Conservation (phyloP, 2,888 invertebrate species). For the Cephus rjabovi region DNA sequence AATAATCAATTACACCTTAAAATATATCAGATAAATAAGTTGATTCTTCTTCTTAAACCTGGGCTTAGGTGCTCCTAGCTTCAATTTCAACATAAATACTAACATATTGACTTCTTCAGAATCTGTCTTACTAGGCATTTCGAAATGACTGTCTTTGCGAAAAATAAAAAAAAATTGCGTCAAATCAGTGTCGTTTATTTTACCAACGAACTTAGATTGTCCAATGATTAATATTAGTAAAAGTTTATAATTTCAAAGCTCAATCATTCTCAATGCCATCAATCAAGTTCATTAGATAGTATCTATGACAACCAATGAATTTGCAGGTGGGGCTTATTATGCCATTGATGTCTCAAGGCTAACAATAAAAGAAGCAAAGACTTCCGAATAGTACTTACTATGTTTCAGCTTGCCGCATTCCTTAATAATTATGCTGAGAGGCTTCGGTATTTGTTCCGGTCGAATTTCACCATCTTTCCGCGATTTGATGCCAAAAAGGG, state of each 20-base stretch:
- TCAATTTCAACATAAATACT: not conserved
- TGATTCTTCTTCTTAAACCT: not conserved
- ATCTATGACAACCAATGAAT: not conserved
- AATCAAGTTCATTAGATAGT: not conserved
- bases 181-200: not conserved
- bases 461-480: constrained; percentile 58
- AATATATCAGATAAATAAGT: not conserved
- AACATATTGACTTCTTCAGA: too few relatives aligned
- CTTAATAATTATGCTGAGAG: constrained; percentile 84
- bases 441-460: constrained; percentile 68
- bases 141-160: not conserved
- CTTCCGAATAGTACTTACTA: constrained; percentile 72
- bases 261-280: not conserved
- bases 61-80: not conserved
- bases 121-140: not conserved
- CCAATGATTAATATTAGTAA: not conserved
- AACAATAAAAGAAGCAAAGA: not conserved
- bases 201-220: not conserved
- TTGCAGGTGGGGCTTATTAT: not conserved
- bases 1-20: not conserved
- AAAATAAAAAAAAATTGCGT: not conserved
- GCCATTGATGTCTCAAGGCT: not conserved
- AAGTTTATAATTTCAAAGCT: not conserved
- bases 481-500: constrained; percentile 76
- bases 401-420: constrained; percentile 80